phyloP scores from a whole-genome alignment of 1,140 invertebrate species.

The Drosophila quadrilineata region DNA sequence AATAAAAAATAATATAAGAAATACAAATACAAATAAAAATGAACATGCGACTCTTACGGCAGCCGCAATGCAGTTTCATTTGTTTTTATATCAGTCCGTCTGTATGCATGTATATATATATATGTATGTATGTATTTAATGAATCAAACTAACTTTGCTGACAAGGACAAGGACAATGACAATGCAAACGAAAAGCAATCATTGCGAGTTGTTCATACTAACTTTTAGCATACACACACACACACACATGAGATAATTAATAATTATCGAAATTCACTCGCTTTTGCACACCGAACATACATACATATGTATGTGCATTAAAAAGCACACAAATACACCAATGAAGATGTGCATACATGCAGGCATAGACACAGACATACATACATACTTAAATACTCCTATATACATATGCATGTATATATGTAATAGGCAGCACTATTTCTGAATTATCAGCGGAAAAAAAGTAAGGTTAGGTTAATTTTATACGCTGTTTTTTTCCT shows the following conservation, averaged over 20 bases:
- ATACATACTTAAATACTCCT: conserved; percentile 6
- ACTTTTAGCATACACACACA: background rate
- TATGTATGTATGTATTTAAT: too few species aligned
- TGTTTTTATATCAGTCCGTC: too few species aligned
- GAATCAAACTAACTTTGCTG: background rate
- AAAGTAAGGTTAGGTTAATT: conserved; percentile 79
- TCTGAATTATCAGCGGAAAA: conserved; percentile 74
- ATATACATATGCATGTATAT: conserved; percentile 24
- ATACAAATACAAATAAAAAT: conserved; percentile 13
- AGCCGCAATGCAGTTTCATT: conserved; percentile 24
- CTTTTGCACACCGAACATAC: too few species aligned
- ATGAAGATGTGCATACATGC: conserved; percentile 14
- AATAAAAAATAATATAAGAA: conserved; percentile 15
- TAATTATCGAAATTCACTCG: conserved; percentile 57
- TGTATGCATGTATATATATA: too few species aligned
- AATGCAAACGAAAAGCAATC: background rate
- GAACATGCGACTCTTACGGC: conserved; percentile 15
- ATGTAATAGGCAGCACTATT: conserved; percentile 60
- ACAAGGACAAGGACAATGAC: conserved; percentile 45
- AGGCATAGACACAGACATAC: background rate
- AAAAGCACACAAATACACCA: conserved; percentile 18
- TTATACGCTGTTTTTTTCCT: conserved; percentile 71
- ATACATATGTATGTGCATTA: too few species aligned
- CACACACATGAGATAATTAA: conserved; percentile 56
- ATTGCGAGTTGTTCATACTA: conserved; percentile 5